Conservation (phyloP, 2,888 invertebrate genomes). For the Agonum fuliginosum region DNA sequence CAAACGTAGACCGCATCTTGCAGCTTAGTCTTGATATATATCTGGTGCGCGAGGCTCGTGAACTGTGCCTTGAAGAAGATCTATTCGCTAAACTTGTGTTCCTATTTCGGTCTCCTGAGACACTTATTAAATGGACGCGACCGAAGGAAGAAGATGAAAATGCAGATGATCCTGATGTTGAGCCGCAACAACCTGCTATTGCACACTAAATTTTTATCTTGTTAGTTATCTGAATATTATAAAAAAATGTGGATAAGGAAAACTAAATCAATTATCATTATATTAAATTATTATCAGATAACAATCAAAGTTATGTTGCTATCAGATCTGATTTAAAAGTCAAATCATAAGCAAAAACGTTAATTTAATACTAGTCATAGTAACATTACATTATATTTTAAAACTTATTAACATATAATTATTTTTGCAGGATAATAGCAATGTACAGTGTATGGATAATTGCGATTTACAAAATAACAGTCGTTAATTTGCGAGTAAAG, state of each 20-base stretch:
- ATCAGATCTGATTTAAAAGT: slow-evolving; percentile 1
- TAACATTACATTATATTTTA: not conserved
- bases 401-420: not conserved
- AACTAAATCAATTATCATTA: no score
- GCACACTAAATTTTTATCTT: slow-evolving; percentile 16
- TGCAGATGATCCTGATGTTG: slow-evolving; percentile 67
- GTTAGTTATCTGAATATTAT: not conserved
- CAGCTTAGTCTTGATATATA: slow-evolving; percentile 91
- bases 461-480: slow-evolving; percentile 76
- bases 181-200: slow-evolving; percentile 31
- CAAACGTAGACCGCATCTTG: slow-evolving; percentile 88
- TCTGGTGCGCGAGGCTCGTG: slow-evolving; percentile 93
- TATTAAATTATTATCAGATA: not conserved
- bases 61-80: slow-evolving; percentile 95
- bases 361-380: slow-evolving; percentile 33
- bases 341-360: not conserved
- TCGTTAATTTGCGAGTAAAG: slow-evolving; percentile 69
- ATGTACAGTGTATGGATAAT: slow-evolving; percentile 80
- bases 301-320: not conserved
- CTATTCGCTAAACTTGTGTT: slow-evolving; percentile 98
- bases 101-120: slow-evolving; percentile 98
- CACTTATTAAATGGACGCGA: slow-evolving; percentile 89
- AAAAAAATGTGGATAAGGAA: no score
- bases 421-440: slow-evolving; percentile 78
- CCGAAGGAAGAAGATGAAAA: slow-evolving; percentile 76